These are phyloP conservation scores for Xyrichtys novacula DNA, from an alignment of 2,797 vertebrate species.

Conservation along the genomic window DNA sequence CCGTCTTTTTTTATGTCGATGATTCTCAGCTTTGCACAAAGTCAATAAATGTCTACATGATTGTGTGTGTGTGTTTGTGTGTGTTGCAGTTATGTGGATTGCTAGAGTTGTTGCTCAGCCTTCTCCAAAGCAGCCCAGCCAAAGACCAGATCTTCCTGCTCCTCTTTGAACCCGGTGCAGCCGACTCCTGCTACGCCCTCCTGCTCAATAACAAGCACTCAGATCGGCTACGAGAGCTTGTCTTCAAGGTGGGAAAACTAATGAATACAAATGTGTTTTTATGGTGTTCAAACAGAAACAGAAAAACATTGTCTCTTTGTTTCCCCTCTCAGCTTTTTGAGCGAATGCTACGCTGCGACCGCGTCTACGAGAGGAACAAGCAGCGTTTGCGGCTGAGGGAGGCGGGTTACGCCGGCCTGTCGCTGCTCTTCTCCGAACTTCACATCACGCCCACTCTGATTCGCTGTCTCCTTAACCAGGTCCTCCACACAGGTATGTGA, in stretches of 20 bases:
- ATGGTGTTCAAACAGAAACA: not conserved
- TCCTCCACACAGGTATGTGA: conserved; percentile 91
- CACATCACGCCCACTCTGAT: conserved; percentile 89
- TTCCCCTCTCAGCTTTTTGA: conserved; percentile 88
- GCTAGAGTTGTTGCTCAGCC: conserved; percentile 89
- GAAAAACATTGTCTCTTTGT: not conserved
- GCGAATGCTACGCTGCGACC: conserved; percentile 96
- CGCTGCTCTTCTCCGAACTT: conserved; percentile 91
- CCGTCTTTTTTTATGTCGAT: too few relatives aligned
- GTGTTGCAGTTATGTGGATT: conserved; percentile 88
- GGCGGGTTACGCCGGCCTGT: conserved; percentile 93
- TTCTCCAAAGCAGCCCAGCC: conserved; percentile 89
- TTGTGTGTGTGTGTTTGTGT: conserved; percentile 12
- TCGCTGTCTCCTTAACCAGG: conserved; percentile 94
- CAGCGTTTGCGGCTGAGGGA: conserved; percentile 93
- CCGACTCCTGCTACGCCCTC: conserved; percentile 94
- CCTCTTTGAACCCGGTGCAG: conserved; percentile 93
- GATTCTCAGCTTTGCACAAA: not conserved
- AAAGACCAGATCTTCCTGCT: conserved; percentile 95
- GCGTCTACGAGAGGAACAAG: conserved; percentile 96
- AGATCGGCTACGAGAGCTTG: conserved; percentile 91
- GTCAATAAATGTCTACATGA: not conserved
- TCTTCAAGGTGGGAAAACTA: conserved; percentile 92
- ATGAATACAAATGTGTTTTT: too few relatives aligned
- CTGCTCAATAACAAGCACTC: conserved; percentile 93